Conservation (phyloP, 2,888 invertebrate genomes). For the Himalopsyche anomala region DNA sequence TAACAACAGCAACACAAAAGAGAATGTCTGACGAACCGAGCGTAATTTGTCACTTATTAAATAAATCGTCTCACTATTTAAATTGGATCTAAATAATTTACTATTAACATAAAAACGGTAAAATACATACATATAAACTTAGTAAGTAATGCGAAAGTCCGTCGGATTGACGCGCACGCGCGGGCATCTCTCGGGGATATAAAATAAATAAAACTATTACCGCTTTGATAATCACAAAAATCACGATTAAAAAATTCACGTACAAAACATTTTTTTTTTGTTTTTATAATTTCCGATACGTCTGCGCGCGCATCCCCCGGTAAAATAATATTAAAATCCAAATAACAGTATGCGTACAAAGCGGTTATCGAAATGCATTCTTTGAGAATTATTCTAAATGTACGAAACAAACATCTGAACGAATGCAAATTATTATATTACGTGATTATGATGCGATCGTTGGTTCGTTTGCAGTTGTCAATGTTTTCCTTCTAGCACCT, state of each 20-base stretch:
- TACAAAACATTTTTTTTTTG: conserved; percentile 14
- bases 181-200: conserved; percentile 47
- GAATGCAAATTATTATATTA: conserved; percentile 5
- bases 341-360: neutral
- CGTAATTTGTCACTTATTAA: conserved; percentile 23
- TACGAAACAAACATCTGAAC: neutral
- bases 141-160: conserved; percentile 55
- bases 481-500: conserved; percentile 31
- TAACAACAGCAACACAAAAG: conserved; percentile 11
- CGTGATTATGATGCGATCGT: no score
- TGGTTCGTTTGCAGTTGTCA: neutral
- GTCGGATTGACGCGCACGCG: neutral
- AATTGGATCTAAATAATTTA: conserved; percentile 62
- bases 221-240: conserved; percentile 26
- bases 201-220: conserved; percentile 27
- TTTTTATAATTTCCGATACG: neutral
- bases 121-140: conserved; percentile 48
- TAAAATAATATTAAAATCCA: conserved; percentile 21
- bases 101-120: conserved; percentile 56
- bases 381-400: conserved; percentile 8
- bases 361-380: conserved; percentile 21
- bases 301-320: neutral
- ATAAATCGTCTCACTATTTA: conserved; percentile 44
- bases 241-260: conserved; percentile 1
- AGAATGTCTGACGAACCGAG: conserved; percentile 22